These are phyloP conservation scores for Cnemophilus loriae DNA, from an alignment of 2,113 vertebrate species.

Conservation along the genomic window DNA sequence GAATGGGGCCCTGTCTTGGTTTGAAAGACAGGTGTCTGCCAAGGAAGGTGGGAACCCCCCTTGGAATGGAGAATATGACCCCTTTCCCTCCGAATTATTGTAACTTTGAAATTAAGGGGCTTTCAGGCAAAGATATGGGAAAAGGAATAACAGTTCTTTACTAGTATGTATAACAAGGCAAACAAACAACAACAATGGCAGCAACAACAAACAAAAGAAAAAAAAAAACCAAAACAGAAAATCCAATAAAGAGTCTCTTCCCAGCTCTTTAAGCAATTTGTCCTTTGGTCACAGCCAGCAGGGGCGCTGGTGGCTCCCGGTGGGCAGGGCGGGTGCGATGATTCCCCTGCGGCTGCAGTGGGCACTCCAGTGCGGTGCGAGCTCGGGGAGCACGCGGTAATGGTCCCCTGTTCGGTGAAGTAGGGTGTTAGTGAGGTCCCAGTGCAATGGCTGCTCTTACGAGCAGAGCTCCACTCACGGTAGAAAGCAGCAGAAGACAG, in stretches of 20 bases:
- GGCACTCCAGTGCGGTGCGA: too few relatives aligned
- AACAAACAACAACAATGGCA: not conserved
- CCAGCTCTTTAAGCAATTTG: not conserved
- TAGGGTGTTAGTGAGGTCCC: not conserved
- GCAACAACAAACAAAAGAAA: not conserved
- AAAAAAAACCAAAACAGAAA: not conserved
- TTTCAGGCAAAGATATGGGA: not conserved
- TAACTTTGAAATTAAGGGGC: not conserved
- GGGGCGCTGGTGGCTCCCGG: not conserved
- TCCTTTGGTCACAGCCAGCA: not conserved
- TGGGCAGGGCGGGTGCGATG: not conserved
- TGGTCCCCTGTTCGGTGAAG: not conserved
- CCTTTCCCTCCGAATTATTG: not conserved
- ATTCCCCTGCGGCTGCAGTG: not conserved
- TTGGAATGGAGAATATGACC: not conserved
- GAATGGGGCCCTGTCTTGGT: not conserved
- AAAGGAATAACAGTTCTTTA: not conserved
- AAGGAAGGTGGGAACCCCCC: not conserved
- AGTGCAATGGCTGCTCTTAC: too few relatives aligned
- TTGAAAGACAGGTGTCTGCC: not conserved
- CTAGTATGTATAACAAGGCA: not conserved
- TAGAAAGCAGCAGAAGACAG: not conserved
- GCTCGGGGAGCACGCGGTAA: too few relatives aligned
- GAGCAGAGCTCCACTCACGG: not conserved
- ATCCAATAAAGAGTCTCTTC: not conserved